A percentile compares a stretch with the other conserved stretches of the same genome.
phyloP scores from a whole-genome alignment of 2,888 invertebrate species.

The Dolichopus griseipennis region DNA sequence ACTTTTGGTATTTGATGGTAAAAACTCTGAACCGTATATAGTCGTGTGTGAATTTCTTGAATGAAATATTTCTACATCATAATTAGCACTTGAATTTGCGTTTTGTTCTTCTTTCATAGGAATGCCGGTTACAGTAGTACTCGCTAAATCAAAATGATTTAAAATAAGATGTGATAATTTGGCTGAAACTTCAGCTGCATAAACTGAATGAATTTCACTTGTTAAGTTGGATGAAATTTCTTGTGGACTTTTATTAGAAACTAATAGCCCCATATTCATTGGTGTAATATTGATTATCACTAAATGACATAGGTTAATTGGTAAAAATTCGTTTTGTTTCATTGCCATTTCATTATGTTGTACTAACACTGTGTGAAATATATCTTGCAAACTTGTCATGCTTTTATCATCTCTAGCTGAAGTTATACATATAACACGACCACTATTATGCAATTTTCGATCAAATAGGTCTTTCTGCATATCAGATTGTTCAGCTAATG shows the following conservation, averaged over 20 bases:
- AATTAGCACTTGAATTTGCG: conserved; percentile 94
- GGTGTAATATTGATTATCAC: conserved; percentile 85
- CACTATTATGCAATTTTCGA: conserved; percentile 41
- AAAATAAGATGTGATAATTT: conserved; percentile 67
- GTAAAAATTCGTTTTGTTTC: conserved; percentile 51
- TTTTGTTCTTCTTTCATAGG: conserved; percentile 99
- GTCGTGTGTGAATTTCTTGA: conserved; percentile 76
- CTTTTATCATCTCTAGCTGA: conserved; percentile 80
- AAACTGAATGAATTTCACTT: conserved; percentile 72
- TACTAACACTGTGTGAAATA: conserved; percentile 69
- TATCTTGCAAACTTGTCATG: conserved; percentile 77
- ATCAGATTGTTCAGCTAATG: conserved; percentile 72
- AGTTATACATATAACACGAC: conserved; percentile 84
- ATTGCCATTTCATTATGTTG: conserved; percentile 68
- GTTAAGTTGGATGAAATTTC: conserved; percentile 65
- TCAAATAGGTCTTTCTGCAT: conserved; percentile 52
- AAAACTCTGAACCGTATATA: conserved; percentile 58
- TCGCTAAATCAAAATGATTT: conserved; percentile 82
- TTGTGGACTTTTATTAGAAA: conserved; percentile 60
- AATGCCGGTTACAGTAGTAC: conserved; percentile 95
- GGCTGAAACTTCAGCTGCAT: conserved; percentile 63
- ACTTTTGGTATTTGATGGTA: conserved; percentile 55
- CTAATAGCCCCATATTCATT: conserved; percentile 65
- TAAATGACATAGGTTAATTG: conserved; percentile 80
- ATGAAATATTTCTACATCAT: conserved; percentile 96